Percentiles rank a stretch among this genome's conserved stretches.
Evolutionary conservation across 30 jellyfish, hydroid and myxozoan genomes (phyloP).

Genomic region (Hydractinia echinata): DNA sequence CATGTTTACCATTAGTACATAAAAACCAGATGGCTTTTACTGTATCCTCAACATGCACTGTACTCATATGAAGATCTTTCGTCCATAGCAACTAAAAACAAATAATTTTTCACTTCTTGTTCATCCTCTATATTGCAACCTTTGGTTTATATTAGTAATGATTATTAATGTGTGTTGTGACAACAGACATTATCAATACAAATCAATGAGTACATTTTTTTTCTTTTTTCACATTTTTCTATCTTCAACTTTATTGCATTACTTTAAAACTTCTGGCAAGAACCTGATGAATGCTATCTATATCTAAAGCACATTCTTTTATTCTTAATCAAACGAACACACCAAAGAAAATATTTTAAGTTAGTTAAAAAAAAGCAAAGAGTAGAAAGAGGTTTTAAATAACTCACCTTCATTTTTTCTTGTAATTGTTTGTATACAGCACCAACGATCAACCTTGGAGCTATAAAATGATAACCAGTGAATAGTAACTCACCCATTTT

Average conservation of each 20-base stretch:
- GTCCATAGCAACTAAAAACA: slow-evolving; percentile 70
- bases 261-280: no score
- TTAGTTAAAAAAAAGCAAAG: not conserved
- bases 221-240: no score
- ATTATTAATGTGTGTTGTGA: no score
- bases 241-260: no score
- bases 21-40: slow-evolving; percentile 83
- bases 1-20: slow-evolving; percentile 58
- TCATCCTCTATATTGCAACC: no score
- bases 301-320: not conserved
- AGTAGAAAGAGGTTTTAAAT: not conserved
- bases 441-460: slow-evolving; percentile 84
- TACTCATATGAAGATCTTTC: slow-evolving; percentile 79
- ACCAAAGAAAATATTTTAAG: no score
- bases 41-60: slow-evolving; percentile 88
- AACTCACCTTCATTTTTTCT: slow-evolving; percentile 73
- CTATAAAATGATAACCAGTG: not conserved
- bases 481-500: no score
- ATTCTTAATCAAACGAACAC: not conserved
- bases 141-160: no score
- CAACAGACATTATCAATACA: no score
- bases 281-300: no score
- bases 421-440: slow-evolving; percentile 91
- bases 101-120: not conserved
- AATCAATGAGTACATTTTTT: no score